phyloP scores from a whole-genome alignment of 2,113 vertebrate genomes.

The Trogon surrucura region DNA sequence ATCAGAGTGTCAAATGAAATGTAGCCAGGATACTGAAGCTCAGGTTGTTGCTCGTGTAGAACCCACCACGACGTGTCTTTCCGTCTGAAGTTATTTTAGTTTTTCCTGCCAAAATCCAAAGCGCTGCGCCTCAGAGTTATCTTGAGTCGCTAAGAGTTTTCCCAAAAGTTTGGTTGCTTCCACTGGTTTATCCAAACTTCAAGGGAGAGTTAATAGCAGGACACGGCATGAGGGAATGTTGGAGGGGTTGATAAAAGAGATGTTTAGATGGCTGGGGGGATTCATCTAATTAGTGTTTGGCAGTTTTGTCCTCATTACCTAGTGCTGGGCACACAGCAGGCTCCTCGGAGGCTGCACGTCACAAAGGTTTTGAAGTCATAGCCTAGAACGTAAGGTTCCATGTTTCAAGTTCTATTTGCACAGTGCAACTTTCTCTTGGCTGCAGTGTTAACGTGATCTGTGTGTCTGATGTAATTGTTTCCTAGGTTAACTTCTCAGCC shows the following conservation, averaged over 20 bases:
- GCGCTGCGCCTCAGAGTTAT: background rate
- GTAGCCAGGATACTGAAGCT: background rate
- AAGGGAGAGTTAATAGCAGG: background rate
- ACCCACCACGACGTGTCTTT: background rate
- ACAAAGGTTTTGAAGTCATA: background rate
- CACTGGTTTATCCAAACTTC: background rate
- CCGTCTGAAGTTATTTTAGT: background rate
- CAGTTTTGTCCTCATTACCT: background rate
- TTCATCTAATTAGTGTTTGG: background rate
- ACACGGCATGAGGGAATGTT: background rate
- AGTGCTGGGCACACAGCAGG: background rate
- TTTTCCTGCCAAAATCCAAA: background rate
- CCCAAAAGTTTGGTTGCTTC: background rate
- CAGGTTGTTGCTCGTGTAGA: background rate
- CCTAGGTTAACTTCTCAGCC: conserved; percentile 90
- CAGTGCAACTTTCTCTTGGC: background rate
- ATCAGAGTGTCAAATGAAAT: background rate
- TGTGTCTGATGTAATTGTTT: conserved; percentile 61
- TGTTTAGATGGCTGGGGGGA: background rate
- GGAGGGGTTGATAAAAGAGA: background rate
- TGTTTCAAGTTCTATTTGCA: background rate
- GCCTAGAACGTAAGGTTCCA: background rate
- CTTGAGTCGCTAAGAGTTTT: background rate
- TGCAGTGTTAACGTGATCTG: background rate
- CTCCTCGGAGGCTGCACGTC: background rate